Conservation (phyloP, 2,113 vertebrate species). For the Cepphus grylle region DNA sequence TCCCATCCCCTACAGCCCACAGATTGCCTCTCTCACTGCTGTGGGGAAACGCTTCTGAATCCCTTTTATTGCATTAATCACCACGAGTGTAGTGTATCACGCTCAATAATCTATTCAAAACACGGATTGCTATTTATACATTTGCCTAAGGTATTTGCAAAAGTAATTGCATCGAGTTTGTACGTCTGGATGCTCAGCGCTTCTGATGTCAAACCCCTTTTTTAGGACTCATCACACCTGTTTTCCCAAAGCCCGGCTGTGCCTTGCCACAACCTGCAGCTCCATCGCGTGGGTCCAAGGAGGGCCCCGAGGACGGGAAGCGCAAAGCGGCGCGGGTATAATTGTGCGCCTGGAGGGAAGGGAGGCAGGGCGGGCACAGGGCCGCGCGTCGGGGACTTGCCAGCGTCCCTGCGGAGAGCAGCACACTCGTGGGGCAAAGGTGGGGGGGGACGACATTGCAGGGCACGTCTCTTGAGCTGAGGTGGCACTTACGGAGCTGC, state of each 20-base stretch:
- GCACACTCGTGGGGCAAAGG: neutral
- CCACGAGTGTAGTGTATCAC: accelerated
- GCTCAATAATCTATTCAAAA: neutral
- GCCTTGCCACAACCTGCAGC: neutral
- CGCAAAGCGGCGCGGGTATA: accelerated
- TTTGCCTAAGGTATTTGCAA: accelerated
- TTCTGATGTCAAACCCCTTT: neutral
- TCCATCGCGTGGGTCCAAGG: accelerated
- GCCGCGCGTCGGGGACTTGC: accelerated
- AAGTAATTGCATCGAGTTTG: neutral
- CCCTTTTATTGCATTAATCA: neutral
- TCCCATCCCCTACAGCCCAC: neutral
- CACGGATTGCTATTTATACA: neutral
- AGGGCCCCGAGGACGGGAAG: neutral
- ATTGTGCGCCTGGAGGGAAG: neutral
- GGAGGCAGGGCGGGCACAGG: neutral
- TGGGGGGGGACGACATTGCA: neutral
- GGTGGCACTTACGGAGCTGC: neutral
- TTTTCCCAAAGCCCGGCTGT: accelerated
- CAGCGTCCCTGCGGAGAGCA: accelerated
- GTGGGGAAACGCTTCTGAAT: neutral
- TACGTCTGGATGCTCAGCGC: neutral
- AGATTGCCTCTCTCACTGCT: neutral
- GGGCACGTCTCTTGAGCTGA: no score
- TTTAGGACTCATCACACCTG: accelerated